Evolutionary conservation across 2,888 invertebrate genomes (phyloP).

Genomic region (Onchidella celtica): DNA sequence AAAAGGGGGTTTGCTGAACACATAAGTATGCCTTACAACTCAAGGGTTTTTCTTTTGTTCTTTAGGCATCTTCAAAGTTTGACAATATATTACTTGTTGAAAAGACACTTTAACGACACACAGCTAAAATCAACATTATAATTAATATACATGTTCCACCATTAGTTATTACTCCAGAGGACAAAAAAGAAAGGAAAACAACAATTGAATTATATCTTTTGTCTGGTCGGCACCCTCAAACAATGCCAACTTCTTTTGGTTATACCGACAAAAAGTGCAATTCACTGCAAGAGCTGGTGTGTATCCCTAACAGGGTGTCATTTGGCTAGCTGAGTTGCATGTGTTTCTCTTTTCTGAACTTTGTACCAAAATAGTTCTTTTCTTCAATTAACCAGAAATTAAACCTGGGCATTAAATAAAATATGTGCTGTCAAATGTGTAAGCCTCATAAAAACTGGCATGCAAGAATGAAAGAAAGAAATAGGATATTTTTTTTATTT

Average conservation of each 20-base stretch:
- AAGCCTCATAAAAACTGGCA: neutral
- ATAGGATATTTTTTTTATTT: too few relatives aligned
- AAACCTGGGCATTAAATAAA: neutral
- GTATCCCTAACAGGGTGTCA: neutral
- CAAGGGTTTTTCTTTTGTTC: too few relatives aligned
- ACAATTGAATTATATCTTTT: neutral
- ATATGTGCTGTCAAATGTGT: neutral
- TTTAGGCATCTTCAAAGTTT: too few relatives aligned
- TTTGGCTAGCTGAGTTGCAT: neutral
- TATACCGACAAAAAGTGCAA: neutral
- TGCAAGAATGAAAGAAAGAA: too few relatives aligned
- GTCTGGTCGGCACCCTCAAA: neutral
- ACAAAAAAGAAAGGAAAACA: neutral
- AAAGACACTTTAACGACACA: too few relatives aligned
- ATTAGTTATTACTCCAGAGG: too few relatives aligned
- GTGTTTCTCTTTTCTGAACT: neutral
- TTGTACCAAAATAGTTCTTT: neutral
- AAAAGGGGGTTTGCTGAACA: too few relatives aligned
- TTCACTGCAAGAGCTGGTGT: neutral
- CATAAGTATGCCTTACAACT: too few relatives aligned
- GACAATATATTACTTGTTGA: too few relatives aligned
- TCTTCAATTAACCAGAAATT: neutral
- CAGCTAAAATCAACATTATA: too few relatives aligned
- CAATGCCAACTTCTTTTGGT: neutral
- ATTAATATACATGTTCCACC: too few relatives aligned